Percentiles rank a stretch among this genome's conserved stretches.
Evolutionary conservation across 2,888 invertebrate genomes (phyloP).

Genomic region (Coenonympha glycerion): DNA sequence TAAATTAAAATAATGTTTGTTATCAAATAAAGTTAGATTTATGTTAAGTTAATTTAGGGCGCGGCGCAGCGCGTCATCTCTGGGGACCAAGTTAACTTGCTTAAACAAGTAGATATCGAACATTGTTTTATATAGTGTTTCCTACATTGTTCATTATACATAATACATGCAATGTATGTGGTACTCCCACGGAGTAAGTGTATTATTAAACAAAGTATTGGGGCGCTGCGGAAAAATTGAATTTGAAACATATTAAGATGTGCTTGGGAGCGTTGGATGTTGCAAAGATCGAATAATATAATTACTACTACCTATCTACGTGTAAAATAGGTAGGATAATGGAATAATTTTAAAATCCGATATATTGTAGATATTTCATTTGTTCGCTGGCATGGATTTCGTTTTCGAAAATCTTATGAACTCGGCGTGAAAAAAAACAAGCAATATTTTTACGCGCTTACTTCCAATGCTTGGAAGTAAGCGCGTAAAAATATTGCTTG

Average conservation of each 20-base stretch:
- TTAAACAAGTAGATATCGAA: slow-evolving; percentile 39
- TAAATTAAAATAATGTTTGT: slow-evolving; percentile 6
- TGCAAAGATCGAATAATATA: slow-evolving; percentile 5
- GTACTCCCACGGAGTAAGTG: slow-evolving; percentile 37
- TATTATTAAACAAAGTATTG: slow-evolving; percentile 44
- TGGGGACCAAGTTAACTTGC: slow-evolving; percentile 24
- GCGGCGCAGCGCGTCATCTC: slow-evolving; percentile 16
- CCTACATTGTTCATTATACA: no score
- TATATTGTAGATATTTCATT: no score
- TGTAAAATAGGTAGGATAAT: no score
- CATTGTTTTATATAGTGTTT: slow-evolving; percentile 31
- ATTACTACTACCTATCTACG: not conserved
- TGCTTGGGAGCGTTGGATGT: slow-evolving; percentile 32
- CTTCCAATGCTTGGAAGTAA: no score
- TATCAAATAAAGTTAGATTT: slow-evolving; percentile 18
- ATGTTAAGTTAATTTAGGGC: slow-evolving; percentile 23
- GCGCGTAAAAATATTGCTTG: no score
- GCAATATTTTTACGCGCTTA: no score
- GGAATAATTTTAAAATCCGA: no score
- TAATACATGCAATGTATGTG: no score
- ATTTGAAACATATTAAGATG: slow-evolving; percentile 39
- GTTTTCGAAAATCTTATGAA: no score
- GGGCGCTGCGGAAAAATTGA: slow-evolving; percentile 37
- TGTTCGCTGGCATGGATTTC: no score
- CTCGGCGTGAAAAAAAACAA: no score